Percentiles rank a stretch among this genome's conserved stretches.
Evolutionary conservation across 2,113 vertebrate genomes (phyloP).

Genomic region (Xiphias gladius): DNA sequence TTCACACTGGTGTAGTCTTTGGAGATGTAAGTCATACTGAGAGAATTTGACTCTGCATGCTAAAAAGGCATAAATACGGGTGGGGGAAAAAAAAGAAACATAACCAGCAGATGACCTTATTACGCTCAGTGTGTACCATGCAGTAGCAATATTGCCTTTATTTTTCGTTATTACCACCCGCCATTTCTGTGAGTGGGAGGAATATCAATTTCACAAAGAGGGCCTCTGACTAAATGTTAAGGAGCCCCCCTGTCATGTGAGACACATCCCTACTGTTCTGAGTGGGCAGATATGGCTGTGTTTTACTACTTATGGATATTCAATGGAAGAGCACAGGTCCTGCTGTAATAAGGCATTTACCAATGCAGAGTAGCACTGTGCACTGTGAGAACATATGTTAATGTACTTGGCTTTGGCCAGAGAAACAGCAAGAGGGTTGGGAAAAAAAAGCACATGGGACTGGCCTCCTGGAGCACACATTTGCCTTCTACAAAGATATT

Average conservation of each 20-base stretch:
- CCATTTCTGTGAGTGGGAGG: constrained; percentile 74
- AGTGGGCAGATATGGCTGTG: constrained; percentile 76
- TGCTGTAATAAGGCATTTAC: constrained; percentile 82
- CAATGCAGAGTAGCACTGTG: constrained; percentile 80
- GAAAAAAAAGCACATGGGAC: constrained; percentile 55
- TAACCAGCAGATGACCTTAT: constrained; percentile 82
- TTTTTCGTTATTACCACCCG: constrained; percentile 82
- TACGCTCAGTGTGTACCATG: constrained; percentile 65
- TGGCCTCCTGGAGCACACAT: constrained; percentile 66
- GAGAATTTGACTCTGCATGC: constrained; percentile 76
- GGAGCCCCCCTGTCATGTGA: constrained; percentile 71
- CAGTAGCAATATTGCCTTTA: constrained; percentile 78
- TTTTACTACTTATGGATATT: constrained; percentile 82
- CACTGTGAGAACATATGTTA: constrained; percentile 85
- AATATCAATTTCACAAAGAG: constrained; percentile 80
- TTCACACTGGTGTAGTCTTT: constrained; percentile 76
- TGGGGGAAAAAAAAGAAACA: constrained; percentile 49
- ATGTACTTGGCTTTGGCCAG: constrained; percentile 80
- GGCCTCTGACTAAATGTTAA: constrained; percentile 80
- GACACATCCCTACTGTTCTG: constrained; percentile 74
- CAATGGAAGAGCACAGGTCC: constrained; percentile 62
- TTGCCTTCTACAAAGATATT: constrained; percentile 77
- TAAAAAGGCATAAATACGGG: constrained; percentile 77
- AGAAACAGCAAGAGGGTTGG: constrained; percentile 81
- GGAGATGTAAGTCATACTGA: constrained; percentile 75